Base-by-base conservation (phyloP, 2,888 invertebrate genomes). In the Fragum whitleyi region DNA sequence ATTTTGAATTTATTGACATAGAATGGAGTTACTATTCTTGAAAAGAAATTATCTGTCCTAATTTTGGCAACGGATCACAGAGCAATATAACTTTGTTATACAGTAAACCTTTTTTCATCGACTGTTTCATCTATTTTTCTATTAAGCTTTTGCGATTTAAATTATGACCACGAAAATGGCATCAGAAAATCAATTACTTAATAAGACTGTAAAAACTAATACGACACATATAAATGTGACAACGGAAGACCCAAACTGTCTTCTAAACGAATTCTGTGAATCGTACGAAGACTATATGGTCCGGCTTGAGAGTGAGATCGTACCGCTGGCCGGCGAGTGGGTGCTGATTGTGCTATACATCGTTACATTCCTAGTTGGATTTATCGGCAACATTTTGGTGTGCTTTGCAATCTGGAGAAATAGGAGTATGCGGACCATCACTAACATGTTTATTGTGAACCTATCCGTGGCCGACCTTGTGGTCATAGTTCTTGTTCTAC, bases 381-480 rank as follows among this genome's bases (percentile, higher is more conserved):
- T 98, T 51, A 95, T 97, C 39, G 98, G 98, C 0, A 98, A 98
- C 92, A 29, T 65, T 9, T 94, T 98, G 67, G 98, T 98, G 55
- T 97, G 97, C 90, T 95, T 97, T 71, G 98, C 97, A 0, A 97
- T 98, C 32, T 97, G 97, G 92, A 95, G 97, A 77, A 98, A 98
- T 92, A 96, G 96, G 88, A 96, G 96, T 0, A 98, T 98, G 98
- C 95, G 97, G 79, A 98, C 97, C 0, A 97, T 98, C 55, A 98
- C 98, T 77, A 98, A 98, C 94, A 97, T 97, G 93, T 98, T 98
- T 94, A 97, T 98, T 92, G 97, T 97, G 80, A 98, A 98, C 93
- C 94, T 98, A 89, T 97, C 98, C 0, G 95, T 96, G 57, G 94
- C 96, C 39, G 98, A 98, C 93, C 97, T 98, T 91, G 95, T 98